Evolutionary conservation across 2,888 invertebrate species (phyloP).

Genomic region (Bembecia ichneumoniformis): DNA sequence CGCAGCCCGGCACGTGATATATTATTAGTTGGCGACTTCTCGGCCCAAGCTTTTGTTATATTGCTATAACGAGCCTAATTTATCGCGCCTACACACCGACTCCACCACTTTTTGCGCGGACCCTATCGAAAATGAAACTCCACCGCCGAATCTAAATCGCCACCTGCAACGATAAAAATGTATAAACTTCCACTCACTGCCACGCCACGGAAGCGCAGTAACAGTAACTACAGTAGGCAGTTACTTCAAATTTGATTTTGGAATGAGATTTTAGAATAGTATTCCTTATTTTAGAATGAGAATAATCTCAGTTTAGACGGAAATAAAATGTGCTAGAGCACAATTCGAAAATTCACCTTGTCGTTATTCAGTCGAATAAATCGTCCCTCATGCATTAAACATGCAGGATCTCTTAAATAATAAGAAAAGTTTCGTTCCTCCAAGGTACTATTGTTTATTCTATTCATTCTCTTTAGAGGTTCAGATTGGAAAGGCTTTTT

Average conservation of each 20-base stretch:
- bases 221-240: too few species aligned
- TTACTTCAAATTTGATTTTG: too few species aligned
- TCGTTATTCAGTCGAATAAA: conserved; percentile 53
- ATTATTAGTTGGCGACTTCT: conserved; percentile 50
- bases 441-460: conserved; percentile 59
- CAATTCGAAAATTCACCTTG: neutral
- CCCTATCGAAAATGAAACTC: neutral
- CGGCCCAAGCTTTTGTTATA: conserved; percentile 41
- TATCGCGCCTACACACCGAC: conserved; percentile 25
- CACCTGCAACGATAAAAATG: neutral
- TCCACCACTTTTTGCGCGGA: conserved; percentile 3
- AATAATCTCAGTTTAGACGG: too few species aligned
- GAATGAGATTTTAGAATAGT: too few species aligned
- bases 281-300: too few species aligned
- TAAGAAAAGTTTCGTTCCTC: conserved; percentile 51
- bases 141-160: neutral
- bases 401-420: conserved; percentile 61
- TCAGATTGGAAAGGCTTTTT: conserved; percentile 67
- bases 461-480: conserved; percentile 46
- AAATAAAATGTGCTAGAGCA: too few species aligned
- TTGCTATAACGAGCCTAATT: conserved; percentile 53
- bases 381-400: conserved; percentile 62
- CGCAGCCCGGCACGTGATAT: conserved; percentile 34
- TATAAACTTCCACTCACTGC: neutral
- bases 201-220: neutral